Base-by-base conservation (phyloP, 92 coral and sea anemone genomes). In the Zoanthus solanderi region DNA sequence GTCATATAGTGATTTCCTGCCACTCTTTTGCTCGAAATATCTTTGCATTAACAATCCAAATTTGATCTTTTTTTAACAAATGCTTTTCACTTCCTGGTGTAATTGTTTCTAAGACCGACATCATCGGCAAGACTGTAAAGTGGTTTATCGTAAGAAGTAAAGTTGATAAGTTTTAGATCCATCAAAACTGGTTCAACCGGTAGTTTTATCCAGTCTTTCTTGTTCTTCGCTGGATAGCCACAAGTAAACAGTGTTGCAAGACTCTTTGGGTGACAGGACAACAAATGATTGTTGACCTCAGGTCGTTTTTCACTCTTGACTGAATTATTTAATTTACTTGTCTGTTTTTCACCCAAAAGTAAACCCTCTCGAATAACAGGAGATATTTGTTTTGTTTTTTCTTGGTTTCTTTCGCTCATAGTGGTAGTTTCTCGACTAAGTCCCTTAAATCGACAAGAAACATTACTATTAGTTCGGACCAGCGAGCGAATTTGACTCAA, bases 91-190 rank as follows among this genome's bases (percentile, higher is more conserved):
- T 37, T 37, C 4, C 0, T 37, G 42, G 42, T 37, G 42, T 37
- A 37, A 4, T 37, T 37, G 28, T 63, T 17, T 56, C 12, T 63
- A 23, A 79, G 54, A 9, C 85, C 85, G 0, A 66, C 61, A 3
- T 73, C 75, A 28, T 60, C 52, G 3, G 85, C 60, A 12, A 81
- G 85, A 6, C 18, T 45, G 29, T 52, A 48, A 48, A 81, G 66
- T 4, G 75, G 56, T 71, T 88, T 87, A 44, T 95, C 98, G 50
- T 96, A 95, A 56, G 91, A 87, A 2, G 97, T 96, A 74, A 96
- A 95, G 63, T 96, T 96, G 9, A 96, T 96, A 37, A 93, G 84
- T 60, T 92, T 96, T 42, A 96, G 76, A 58, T 96, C 98, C 94
- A 96, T 90, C 4, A 95, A 84, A 23, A 95, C 92, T 7, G 98